A percentile compares a stretch with the other conserved stretches of the same genome.
Conservation (phyloP, 2,113 vertebrate species). For the Channa argus region DNA sequence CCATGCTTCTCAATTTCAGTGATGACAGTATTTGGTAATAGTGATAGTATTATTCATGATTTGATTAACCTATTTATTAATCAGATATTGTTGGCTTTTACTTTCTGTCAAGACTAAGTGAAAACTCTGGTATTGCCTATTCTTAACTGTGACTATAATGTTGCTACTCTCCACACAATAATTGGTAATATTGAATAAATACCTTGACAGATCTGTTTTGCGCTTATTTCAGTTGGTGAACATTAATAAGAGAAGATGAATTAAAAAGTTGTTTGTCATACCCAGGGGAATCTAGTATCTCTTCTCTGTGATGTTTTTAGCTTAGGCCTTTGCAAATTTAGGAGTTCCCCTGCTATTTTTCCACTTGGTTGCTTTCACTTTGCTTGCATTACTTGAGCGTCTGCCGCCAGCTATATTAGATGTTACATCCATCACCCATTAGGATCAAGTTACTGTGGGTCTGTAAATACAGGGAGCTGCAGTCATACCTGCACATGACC, state of each 20-base stretch:
- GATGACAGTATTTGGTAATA: too few species aligned
- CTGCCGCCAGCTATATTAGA: constrained; percentile 12
- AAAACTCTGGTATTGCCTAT: too few species aligned
- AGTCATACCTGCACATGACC: constrained; percentile 48
- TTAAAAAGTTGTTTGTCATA: not conserved
- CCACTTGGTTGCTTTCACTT: constrained; percentile 39
- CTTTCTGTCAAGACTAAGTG: too few species aligned
- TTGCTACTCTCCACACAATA: too few species aligned
- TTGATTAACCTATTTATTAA: too few species aligned
- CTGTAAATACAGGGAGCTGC: constrained; percentile 60
- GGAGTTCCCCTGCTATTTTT: constrained; percentile 36
- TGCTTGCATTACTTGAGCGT: not conserved
- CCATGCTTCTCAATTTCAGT: too few species aligned
- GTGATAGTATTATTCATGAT: too few species aligned
- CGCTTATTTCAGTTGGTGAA: too few species aligned
- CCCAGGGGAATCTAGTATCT: not conserved
- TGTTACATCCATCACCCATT: constrained; percentile 38
- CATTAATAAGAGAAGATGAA: too few species aligned
- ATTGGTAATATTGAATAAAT: too few species aligned
- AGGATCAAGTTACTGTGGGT: constrained; percentile 44
- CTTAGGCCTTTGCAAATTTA: constrained; percentile 17
- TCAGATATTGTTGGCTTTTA: too few species aligned
- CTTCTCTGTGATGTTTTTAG: not conserved
- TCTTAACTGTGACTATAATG: too few species aligned
- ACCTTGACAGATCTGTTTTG: not conserved